Conservation (phyloP, 2,888 invertebrate species). For the Eupithecia insigniata region DNA sequence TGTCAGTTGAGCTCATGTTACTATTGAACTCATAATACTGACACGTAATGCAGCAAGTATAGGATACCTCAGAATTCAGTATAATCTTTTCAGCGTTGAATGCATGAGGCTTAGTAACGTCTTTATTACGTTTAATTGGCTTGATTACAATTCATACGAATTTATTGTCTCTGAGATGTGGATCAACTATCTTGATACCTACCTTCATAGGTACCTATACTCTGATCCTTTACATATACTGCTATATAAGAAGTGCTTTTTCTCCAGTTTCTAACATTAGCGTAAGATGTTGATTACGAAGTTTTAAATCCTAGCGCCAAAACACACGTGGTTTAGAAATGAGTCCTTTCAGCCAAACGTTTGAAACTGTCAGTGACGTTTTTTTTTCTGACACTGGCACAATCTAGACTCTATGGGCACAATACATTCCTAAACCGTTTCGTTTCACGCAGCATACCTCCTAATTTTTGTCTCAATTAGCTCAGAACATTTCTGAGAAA, state of each 20-base stretch:
- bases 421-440: neutral
- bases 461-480: neutral
- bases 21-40: conserved; percentile 25
- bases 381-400: neutral
- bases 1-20: conserved; percentile 24
- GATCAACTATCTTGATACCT: neutral
- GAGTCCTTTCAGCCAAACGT: neutral
- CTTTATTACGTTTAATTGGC: conserved; percentile 46
- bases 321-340: neutral
- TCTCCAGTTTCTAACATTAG: neutral
- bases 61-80: conserved; percentile 50
- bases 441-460: neutral
- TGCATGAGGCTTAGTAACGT: conserved; percentile 47
- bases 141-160: neutral
- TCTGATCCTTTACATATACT: neutral
- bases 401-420: too few species aligned
- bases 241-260: neutral
- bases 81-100: conserved; percentile 50
- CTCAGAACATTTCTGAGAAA: neutral
- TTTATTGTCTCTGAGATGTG: conserved; percentile 13
- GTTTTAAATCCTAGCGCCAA: neutral
- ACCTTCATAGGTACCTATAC: neutral
- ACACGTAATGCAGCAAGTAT: conserved; percentile 43
- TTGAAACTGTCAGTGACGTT: neutral
- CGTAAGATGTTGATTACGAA: neutral